A percentile compares a stretch with the other conserved stretches of the same genome.
These are phyloP conservation scores for Sceloporus undulatus DNA, from an alignment of 2,113 vertebrate genomes.

Conservation along the genomic window DNA sequence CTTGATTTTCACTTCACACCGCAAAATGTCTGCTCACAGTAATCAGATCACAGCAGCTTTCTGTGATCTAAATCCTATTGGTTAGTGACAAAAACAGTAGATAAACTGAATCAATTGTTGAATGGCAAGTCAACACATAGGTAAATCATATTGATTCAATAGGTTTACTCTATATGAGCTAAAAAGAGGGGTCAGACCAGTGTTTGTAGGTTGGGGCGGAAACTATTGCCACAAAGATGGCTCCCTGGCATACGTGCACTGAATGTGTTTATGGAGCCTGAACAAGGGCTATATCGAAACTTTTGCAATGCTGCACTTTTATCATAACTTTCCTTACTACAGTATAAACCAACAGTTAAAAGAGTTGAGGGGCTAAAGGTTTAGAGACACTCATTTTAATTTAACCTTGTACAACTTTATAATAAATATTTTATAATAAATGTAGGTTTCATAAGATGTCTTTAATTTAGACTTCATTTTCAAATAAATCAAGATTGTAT, in stretches of 20 bases:
- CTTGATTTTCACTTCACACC: no score
- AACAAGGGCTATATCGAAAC: background rate
- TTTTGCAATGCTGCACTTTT: background rate
- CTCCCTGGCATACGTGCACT: background rate
- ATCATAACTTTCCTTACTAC: background rate
- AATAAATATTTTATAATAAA: constrained; percentile 12
- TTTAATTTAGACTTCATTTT: constrained; percentile 11
- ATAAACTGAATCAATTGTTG: no score
- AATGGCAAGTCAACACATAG: no score
- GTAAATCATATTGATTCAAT: no score
- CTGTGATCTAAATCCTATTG: no score
- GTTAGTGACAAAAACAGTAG: no score
- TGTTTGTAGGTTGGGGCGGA: background rate
- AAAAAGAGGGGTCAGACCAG: no score
- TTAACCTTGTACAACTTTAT: background rate
- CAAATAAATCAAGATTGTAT: background rate
- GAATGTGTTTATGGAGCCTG: background rate
- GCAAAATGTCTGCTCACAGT: no score
- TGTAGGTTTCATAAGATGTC: background rate
- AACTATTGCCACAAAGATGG: background rate
- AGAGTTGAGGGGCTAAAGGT: background rate
- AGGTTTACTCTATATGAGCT: no score
- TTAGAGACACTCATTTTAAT: background rate
- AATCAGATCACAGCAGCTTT: no score
- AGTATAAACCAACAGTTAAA: background rate